Base-by-base conservation (phyloP, 2,113 vertebrate genomes). In the Xenus cinereus region DNA sequence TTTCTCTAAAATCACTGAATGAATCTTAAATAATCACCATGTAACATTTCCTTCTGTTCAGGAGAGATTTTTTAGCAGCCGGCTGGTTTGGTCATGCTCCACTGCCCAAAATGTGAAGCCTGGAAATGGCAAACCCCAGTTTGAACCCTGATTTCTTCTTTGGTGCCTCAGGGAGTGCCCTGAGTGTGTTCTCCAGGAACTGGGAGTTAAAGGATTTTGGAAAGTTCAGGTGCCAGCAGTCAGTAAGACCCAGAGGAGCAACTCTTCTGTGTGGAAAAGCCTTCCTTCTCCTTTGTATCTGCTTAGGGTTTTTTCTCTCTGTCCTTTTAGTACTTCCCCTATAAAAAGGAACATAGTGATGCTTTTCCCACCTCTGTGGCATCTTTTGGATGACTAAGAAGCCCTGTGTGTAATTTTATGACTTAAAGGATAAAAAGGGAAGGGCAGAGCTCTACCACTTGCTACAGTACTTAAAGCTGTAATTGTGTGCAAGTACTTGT, bases 351-450 rank as follows among this genome's bases (percentile, higher is more conserved):
- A 78, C 33, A 60, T 14, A 51, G 69, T 79, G 84, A 57, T 91
- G 28, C 75, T 95, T 93, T 94, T 46, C 77, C 62, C 71, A 48
- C 59, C 33, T 74, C 78, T 93, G 37, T 45, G n/a, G 18, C 46
- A 89, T 84, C 45, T 30, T 85, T 88, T 68, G 75, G 73, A 67
- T 95, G 91, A 94, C 76, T 89, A 91, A 94, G 91, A 78, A 86
- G 51, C 12, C 46, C 20, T 62, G 27, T 35, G 30, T 69, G 41
- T 46, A 78, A 73, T 90, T 90, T 73, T 89, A 27, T 64, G 68
- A 69, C 79, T 92, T 93, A 51, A 75, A 83, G 81, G 74, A 62
- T 74, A 67, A 87, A 91, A 71, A 85, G 45, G 41, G 59, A 89
- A 94, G 48, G 54, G 57, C 86, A 93, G 73, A 89, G 22, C 78